phyloP scores from a whole-genome alignment of 2,797 vertebrate species.

The Onychomys torridus region DNA sequence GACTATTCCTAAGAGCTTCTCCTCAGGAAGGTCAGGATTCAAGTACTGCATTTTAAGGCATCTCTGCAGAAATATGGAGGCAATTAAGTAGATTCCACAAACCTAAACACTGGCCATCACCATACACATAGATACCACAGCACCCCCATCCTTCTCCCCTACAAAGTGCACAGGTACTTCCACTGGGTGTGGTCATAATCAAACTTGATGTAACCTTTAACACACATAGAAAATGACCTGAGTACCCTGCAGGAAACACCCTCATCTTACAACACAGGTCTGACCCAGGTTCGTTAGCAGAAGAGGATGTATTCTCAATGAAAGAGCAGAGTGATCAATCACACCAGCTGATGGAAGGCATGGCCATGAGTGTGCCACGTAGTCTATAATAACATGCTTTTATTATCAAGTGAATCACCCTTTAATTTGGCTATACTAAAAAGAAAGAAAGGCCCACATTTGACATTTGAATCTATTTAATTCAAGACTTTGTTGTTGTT shows the following conservation, averaged over 20 bases:
- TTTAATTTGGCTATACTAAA: background rate
- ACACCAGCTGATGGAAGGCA: background rate
- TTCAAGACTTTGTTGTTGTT: background rate
- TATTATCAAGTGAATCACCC: slow-evolving; percentile 42
- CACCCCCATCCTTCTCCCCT: fast-evolving
- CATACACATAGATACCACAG: background rate
- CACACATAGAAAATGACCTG: slow-evolving; percentile 16
- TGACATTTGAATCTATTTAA: slow-evolving; percentile 30
- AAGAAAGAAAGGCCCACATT: background rate
- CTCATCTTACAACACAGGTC: slow-evolving; percentile 78
- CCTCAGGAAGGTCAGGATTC: background rate
- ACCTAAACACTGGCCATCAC: background rate
- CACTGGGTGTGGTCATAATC: background rate
- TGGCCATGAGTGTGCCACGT: background rate
- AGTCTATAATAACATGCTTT: background rate
- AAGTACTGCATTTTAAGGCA: background rate
- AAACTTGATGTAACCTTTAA: background rate
- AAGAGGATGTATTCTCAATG: slow-evolving; percentile 64
- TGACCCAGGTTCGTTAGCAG: slow-evolving; percentile 68
- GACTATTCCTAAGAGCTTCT: background rate
- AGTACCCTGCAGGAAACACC: slow-evolving; percentile 31
- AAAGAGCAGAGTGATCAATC: slow-evolving; percentile 56
- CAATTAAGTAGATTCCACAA: background rate
- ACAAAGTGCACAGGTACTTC: background rate
- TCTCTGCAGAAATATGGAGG: background rate